Conservation (phyloP, 2,888 invertebrate species). For the Melinopterus prodromus region DNA sequence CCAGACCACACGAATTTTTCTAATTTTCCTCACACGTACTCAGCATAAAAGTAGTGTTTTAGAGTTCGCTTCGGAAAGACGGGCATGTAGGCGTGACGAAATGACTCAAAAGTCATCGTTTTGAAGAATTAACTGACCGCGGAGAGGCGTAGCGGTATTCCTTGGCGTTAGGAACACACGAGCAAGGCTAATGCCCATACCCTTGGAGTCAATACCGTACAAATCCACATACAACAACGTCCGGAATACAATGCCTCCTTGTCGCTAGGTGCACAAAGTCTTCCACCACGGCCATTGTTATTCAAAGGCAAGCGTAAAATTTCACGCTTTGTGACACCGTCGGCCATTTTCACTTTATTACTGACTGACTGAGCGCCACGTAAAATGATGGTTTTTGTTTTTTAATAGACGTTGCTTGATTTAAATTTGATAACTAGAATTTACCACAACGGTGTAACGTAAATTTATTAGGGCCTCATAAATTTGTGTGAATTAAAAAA, state of each 20-base stretch:
- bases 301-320: slow-evolving; percentile 57
- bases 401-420: neutral
- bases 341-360: slow-evolving; percentile 55
- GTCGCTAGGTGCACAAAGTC: slow-evolving; percentile 46
- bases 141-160: neutral
- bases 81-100: neutral
- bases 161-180: neutral
- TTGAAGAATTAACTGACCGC: neutral
- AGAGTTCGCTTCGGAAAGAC: neutral
- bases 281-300: slow-evolving; percentile 57
- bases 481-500: no score
- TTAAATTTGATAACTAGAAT: no score
- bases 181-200: slow-evolving; percentile 4
- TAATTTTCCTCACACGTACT: no score
- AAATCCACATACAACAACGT: slow-evolving; percentile 44
- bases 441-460: no score
- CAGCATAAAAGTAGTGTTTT: no score
- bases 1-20: no score
- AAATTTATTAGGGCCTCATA: no score
- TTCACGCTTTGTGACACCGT: slow-evolving; percentile 58
- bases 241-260: slow-evolving; percentile 48
- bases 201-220: slow-evolving; percentile 31
- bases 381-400: neutral
- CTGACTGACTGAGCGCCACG: slow-evolving; percentile 18
- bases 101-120: neutral